A percentile compares a stretch with the other conserved stretches of the same genome.
These are phyloP conservation scores for Chrysoperla carnea DNA, from an alignment of 1,140 invertebrate genomes.

Conservation along the genomic window DNA sequence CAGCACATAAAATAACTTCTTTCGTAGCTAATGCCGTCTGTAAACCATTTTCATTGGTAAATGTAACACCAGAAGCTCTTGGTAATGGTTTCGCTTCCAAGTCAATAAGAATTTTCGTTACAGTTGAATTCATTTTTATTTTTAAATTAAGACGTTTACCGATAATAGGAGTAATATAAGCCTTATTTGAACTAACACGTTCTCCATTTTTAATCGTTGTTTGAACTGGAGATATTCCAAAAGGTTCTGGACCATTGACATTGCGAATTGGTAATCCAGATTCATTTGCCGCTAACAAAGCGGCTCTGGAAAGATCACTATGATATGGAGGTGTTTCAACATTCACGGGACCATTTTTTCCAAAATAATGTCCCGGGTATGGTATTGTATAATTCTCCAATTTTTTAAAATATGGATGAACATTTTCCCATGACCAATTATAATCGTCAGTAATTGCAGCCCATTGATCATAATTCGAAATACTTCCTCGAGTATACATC, in stretches of 20 bases:
- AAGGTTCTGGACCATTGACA: slow-evolving; percentile 41
- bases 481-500: slow-evolving; percentile 43
- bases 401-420: slow-evolving; percentile 26
- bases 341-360: slow-evolving; percentile 27
- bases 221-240: slow-evolving; percentile 42
- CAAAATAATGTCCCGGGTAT: slow-evolving; percentile 18
- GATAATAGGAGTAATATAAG: slow-evolving; percentile 31
- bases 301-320: slow-evolving; percentile 37
- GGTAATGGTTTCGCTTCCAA: slow-evolving; percentile 22
- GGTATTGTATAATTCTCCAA: slow-evolving; percentile 33
- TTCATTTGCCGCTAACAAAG: slow-evolving; percentile 43
- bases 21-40: slow-evolving; percentile 29
- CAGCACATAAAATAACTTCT: slow-evolving; percentile 49
- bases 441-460: slow-evolving; percentile 14
- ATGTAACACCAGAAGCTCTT: slow-evolving; percentile 37
- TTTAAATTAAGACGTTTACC: slow-evolving; percentile 41
- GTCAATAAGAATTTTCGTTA: slow-evolving; percentile 40
- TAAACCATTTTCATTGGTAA: slow-evolving; percentile 26
- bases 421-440: slow-evolving; percentile 26
- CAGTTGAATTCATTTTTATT: slow-evolving; percentile 38
- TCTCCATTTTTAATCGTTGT: slow-evolving; percentile 44
- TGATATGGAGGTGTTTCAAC: slow-evolving; percentile 29
- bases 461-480: slow-evolving; percentile 45
- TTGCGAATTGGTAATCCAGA: slow-evolving; percentile 42
- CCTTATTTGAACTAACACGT: slow-evolving; percentile 30